Conservation (phyloP, 2,797 vertebrate species). For the Lepilemur septentrionalis region DNA sequence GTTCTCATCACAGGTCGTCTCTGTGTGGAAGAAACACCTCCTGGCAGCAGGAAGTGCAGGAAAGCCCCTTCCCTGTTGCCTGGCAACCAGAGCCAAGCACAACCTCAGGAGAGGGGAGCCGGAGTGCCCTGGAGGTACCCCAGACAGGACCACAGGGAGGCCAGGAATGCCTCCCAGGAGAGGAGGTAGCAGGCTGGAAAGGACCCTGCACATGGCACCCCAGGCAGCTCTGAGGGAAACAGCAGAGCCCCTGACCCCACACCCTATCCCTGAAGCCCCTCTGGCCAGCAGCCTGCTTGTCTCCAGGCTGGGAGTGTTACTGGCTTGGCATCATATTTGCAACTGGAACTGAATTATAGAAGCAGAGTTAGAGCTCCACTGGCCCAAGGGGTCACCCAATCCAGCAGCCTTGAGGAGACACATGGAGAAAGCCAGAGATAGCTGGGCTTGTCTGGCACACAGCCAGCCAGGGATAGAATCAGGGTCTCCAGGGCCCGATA, state of each 20-base stretch:
- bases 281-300: neutral
- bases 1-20: neutral
- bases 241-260: neutral
- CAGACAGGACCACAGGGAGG: neutral
- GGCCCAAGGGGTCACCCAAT: neutral
- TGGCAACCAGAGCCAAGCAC: slow-evolving; percentile 60
- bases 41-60: neutral
- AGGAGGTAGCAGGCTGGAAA: neutral
- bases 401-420: neutral
- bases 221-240: neutral
- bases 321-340: neutral
- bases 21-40: neutral
- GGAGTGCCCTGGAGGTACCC: neutral
- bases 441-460: neutral
- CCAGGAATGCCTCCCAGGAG: neutral
- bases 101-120: neutral
- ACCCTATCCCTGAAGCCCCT: neutral
- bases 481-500: neutral
- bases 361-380: neutral
- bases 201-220: neutral
- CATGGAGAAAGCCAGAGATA: neutral
- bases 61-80: slow-evolving; percentile 34
- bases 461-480: neutral
- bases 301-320: neutral
- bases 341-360: neutral